Conservation (phyloP, 2,113 vertebrate genomes). For the Crotalus horridus region DNA sequence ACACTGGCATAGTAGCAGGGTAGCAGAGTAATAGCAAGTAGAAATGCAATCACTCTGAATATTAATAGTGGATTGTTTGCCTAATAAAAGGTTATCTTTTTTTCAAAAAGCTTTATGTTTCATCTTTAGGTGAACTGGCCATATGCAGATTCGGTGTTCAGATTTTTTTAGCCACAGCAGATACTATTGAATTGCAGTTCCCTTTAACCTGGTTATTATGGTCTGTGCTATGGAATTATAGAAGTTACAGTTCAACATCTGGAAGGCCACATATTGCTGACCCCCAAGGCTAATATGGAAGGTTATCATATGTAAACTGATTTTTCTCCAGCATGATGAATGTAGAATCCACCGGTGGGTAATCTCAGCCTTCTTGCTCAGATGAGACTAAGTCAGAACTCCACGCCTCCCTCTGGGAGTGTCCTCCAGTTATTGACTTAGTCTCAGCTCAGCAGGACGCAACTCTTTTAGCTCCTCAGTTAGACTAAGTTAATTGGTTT, state of each 20-base stretch:
- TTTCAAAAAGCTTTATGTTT: neutral
- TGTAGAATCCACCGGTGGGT: too few relatives aligned
- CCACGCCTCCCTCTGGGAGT: too few relatives aligned
- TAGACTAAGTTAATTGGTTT: too few relatives aligned
- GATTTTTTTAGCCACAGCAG: neutral
- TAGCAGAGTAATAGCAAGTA: neutral
- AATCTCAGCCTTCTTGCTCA: too few relatives aligned
- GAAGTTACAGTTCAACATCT: neutral
- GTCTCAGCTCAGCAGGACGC: too few relatives aligned
- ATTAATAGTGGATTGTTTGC: neutral
- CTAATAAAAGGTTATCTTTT: neutral
- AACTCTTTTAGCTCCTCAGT: too few relatives aligned
- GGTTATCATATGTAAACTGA: too few relatives aligned
- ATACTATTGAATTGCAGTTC: neutral
- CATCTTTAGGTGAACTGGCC: neutral
- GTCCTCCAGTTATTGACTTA: too few relatives aligned
- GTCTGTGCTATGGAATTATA: neutral
- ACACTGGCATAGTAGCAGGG: neutral
- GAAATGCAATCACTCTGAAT: neutral
- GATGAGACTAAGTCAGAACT: too few relatives aligned
- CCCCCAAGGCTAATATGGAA: too few relatives aligned
- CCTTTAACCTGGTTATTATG: neutral
- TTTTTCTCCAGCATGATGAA: too few relatives aligned
- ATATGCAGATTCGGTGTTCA: neutral
- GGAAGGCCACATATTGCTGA: neutral